A percentile compares a stretch with the other conserved stretches of the same genome.
Conservation (phyloP, 2,797 vertebrate genomes). For the Ctenopoma kingsleyae region DNA sequence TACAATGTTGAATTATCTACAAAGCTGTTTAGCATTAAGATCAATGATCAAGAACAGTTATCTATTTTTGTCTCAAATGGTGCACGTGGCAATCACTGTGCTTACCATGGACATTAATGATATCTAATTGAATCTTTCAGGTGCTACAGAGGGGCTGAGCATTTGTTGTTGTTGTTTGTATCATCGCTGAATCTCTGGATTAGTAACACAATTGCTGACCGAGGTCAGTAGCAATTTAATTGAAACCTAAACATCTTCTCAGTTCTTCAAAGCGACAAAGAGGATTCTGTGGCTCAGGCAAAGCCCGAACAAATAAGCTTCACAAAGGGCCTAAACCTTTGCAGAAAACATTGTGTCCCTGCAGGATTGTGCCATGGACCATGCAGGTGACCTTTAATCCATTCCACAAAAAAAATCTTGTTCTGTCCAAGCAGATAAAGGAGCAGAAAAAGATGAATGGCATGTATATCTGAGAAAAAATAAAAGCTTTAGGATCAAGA, state of each 20-base stretch:
- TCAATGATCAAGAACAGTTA: slow-evolving; percentile 4
- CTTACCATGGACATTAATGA: slow-evolving; percentile 54
- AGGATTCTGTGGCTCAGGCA: slow-evolving; percentile 30
- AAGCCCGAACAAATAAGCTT: slow-evolving; percentile 24
- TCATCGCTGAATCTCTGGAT: slow-evolving; percentile 34
- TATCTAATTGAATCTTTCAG: slow-evolving; percentile 58
- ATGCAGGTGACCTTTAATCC: slow-evolving; percentile 62
- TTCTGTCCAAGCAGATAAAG: slow-evolving; percentile 58
- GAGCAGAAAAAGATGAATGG: slow-evolving; percentile 36
- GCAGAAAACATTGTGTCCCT: slow-evolving; percentile 40
- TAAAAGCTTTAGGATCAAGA: slow-evolving; percentile 42
- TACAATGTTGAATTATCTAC: too few relatives aligned
- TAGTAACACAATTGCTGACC: slow-evolving; percentile 36
- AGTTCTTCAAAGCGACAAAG: slow-evolving; percentile 40
- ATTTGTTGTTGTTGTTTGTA: slow-evolving; percentile 48
- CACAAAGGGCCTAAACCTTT: slow-evolving; percentile 35
- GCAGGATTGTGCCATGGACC: slow-evolving; percentile 42
- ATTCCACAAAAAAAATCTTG: slow-evolving; percentile 31
- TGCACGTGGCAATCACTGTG: slow-evolving; percentile 54
- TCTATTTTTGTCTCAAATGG: slow-evolving; percentile 52
- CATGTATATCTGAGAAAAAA: slow-evolving; percentile 37
- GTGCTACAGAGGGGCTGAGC: slow-evolving; percentile 38
- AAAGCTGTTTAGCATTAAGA: too few relatives aligned
- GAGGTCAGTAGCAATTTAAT: slow-evolving; percentile 34
- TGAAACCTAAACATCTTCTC: slow-evolving; percentile 46